Evolutionary conservation across 1,140 invertebrate genomes (phyloP).

Genomic region (Lepidurus packardi): DNA sequence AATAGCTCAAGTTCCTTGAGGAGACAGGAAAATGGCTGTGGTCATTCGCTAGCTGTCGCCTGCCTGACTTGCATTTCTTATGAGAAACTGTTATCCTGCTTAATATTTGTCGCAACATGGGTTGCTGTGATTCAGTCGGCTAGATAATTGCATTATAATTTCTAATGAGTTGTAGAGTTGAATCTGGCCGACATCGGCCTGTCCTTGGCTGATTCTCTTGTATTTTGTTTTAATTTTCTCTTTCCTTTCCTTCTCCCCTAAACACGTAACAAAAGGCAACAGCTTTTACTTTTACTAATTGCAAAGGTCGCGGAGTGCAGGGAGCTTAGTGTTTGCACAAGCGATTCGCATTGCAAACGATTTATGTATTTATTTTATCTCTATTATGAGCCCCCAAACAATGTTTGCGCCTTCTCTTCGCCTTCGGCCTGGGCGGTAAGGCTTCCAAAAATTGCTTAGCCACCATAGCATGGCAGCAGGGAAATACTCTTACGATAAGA

Average conservation of each 20-base stretch:
- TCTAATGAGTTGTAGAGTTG: not conserved
- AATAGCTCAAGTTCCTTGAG: not conserved
- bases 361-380: too few relatives aligned
- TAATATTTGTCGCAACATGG: not conserved
- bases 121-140: not conserved
- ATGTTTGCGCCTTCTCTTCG: too few relatives aligned
- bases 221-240: not conserved
- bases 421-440: too few relatives aligned
- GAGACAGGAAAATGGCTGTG: not conserved
- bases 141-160: conserved; percentile 19
- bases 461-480: too few relatives aligned
- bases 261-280: too few relatives aligned
- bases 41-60: not conserved
- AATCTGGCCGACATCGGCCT: not conserved
- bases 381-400: too few relatives aligned
- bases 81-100: conserved; percentile 10
- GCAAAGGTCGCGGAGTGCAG: too few relatives aligned
- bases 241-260: not conserved
- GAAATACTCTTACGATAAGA: too few relatives aligned
- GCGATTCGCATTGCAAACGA: too few relatives aligned
- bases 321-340: too few relatives aligned
- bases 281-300: too few relatives aligned
- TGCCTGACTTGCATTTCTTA: not conserved
- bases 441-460: too few relatives aligned
- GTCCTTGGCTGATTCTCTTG: not conserved